Evolutionary conservation across 1,140 invertebrate genomes (phyloP).

Genomic region (Charaxes varanes): DNA sequence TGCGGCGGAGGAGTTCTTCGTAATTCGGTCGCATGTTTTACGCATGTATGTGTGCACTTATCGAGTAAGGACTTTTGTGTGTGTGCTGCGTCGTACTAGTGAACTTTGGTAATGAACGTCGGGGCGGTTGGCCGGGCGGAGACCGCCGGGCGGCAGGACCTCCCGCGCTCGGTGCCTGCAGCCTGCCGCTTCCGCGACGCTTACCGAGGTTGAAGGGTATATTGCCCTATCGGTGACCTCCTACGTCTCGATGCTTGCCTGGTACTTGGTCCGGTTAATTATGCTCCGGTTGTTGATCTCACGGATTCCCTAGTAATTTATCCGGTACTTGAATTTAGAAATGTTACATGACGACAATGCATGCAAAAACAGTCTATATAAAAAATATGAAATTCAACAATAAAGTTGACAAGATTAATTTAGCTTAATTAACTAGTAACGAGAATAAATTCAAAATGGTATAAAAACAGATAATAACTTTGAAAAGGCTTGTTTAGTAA

Average conservation of each 20-base stretch:
- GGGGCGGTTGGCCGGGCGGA: slow-evolving; percentile 48
- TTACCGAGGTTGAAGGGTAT: slow-evolving; percentile 20
- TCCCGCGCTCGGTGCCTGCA: slow-evolving; percentile 30
- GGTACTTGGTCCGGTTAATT: slow-evolving; percentile 22
- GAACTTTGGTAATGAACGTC: slow-evolving; percentile 71
- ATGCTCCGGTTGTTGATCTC: slow-evolving; percentile 13
- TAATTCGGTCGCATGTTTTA: slow-evolving; percentile 14
- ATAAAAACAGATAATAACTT: too few relatives aligned
- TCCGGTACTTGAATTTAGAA: too few relatives aligned
- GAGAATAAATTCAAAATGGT: too few relatives aligned
- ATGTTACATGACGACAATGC: neutral
- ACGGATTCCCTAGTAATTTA: slow-evolving; percentile 4
- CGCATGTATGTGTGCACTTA: slow-evolving; percentile 13
- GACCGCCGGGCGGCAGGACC: slow-evolving; percentile 27
- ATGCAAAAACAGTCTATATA: neutral
- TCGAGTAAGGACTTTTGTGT: slow-evolving; percentile 25
- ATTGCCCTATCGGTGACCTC: slow-evolving; percentile 18
- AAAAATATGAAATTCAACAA: neutral
- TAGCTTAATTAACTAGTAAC: too few relatives aligned
- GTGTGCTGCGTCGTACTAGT: slow-evolving; percentile 53
- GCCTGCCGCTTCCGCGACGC: slow-evolving; percentile 42
- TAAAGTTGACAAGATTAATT: too few relatives aligned
- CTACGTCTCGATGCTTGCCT: slow-evolving; percentile 27
- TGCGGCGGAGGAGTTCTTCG: slow-evolving; percentile 24
- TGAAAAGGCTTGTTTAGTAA: too few relatives aligned